These are phyloP conservation scores for Microhierax caerulescens DNA, from an alignment of 2,797 vertebrate species.

Conservation along the genomic window DNA sequence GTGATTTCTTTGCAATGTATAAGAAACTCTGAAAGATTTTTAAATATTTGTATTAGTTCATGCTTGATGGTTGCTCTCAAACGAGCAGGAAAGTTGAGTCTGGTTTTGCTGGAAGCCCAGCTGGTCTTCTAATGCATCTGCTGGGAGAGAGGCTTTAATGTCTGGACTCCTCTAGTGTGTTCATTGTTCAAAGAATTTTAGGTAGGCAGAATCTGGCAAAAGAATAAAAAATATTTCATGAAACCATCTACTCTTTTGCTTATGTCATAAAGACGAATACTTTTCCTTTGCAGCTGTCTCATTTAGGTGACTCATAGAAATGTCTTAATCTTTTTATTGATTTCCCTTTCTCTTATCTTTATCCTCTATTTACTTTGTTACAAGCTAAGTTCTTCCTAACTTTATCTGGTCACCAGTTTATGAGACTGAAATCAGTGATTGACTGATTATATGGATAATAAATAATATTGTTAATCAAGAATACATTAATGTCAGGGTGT, in stretches of 20 bases:
- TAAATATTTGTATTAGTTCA: background rate
- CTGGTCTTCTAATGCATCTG: background rate
- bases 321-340: background rate
- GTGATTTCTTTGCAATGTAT: background rate
- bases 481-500: background rate
- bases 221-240: background rate
- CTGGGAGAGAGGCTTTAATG: background rate
- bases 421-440: background rate
- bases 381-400: background rate
- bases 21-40: background rate
- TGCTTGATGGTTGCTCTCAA: background rate
- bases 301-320: background rate
- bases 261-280: background rate
- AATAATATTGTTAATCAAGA: background rate
- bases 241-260: background rate
- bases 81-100: background rate
- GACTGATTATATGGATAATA: background rate
- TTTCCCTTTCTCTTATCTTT: background rate
- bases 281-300: background rate
- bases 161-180: background rate
- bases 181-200: background rate
- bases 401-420: background rate
- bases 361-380: background rate
- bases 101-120: background rate
- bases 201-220: background rate